Conservation (phyloP, 2,888 invertebrate species). For the Fissipunctia ypsillon region DNA sequence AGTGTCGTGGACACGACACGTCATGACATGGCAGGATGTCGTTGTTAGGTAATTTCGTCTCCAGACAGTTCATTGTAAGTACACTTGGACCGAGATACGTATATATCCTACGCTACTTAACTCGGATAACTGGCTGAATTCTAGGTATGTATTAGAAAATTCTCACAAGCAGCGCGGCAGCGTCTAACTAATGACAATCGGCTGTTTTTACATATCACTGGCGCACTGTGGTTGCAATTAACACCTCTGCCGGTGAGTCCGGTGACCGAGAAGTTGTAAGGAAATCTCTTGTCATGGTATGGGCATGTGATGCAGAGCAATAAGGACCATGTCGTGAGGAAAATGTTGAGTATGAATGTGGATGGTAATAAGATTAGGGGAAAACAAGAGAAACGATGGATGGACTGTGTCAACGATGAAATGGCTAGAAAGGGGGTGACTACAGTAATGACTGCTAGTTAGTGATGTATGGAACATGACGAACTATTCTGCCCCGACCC, state of each 20-base stretch:
- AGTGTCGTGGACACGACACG: conserved; percentile 10
- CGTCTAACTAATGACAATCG: too few species aligned
- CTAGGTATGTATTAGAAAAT: neutral
- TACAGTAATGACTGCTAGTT: neutral
- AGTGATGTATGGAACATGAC: too few species aligned
- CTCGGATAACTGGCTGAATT: neutral
- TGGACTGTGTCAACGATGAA: neutral
- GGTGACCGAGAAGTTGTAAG: neutral
- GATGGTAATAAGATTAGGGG: too few species aligned
- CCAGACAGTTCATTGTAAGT: conserved; percentile 27
- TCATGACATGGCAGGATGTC: conserved; percentile 37
- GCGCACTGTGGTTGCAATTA: neutral
- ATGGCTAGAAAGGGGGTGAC: neutral
- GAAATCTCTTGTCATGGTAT: neutral
- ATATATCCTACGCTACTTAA: neutral
- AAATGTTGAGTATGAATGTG: neutral
- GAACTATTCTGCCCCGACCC: too few species aligned
- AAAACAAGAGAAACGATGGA: neutral
- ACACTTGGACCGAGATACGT: conserved; percentile 20
- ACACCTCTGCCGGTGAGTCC: neutral
- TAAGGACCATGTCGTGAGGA: neutral
- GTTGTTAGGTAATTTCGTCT: conserved; percentile 35
- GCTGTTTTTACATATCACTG: too few species aligned
- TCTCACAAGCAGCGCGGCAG: neutral
- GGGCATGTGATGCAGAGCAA: neutral